Percentiles rank a stretch among this genome's conserved stretches.
phyloP scores from a whole-genome alignment of 2,888 invertebrate genomes.

The Emmelina monodactyla region DNA sequence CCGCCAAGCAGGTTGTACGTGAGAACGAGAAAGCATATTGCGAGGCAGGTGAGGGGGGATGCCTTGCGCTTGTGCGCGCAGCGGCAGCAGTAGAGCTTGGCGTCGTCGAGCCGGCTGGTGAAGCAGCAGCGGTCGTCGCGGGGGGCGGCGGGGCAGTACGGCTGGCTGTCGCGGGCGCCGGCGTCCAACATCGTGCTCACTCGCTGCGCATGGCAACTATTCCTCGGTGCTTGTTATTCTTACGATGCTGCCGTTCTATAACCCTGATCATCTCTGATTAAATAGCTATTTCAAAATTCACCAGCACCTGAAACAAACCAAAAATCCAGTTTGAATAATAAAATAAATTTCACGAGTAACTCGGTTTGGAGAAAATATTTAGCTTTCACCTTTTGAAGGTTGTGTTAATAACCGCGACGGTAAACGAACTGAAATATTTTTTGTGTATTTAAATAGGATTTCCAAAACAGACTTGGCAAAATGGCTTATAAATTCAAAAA shows the following conservation, averaged over 20 bases:
- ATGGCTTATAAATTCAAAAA: no score
- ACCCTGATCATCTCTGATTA: neutral
- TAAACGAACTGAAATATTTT: no score
- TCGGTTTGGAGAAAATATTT: no score
- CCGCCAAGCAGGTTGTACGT: constrained; percentile 93
- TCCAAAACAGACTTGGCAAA: no score
- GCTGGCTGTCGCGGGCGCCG: constrained; percentile 22
- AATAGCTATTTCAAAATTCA: no score
- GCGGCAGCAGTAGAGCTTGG: constrained; percentile 44
- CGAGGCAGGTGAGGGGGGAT: constrained; percentile 80
- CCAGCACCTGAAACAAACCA: neutral
- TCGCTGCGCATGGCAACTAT: constrained; percentile 17
- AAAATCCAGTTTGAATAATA: no score
- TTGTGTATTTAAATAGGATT: no score
- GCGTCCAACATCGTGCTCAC: constrained; percentile 28
- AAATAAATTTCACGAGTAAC: no score
- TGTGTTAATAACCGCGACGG: no score
- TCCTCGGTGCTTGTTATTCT: no score
- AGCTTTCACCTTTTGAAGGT: no score
- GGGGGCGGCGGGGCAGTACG: constrained; percentile 16
- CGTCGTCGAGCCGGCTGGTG: constrained; percentile 8
- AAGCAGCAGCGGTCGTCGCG: constrained; percentile 28
- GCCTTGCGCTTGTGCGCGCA: constrained; percentile 40
- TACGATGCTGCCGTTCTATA: neutral
- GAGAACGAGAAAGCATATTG: constrained; percentile 84